Evolutionary conservation across 1,140 invertebrate species (phyloP).

Genomic region (Plodia interpunctella): DNA sequence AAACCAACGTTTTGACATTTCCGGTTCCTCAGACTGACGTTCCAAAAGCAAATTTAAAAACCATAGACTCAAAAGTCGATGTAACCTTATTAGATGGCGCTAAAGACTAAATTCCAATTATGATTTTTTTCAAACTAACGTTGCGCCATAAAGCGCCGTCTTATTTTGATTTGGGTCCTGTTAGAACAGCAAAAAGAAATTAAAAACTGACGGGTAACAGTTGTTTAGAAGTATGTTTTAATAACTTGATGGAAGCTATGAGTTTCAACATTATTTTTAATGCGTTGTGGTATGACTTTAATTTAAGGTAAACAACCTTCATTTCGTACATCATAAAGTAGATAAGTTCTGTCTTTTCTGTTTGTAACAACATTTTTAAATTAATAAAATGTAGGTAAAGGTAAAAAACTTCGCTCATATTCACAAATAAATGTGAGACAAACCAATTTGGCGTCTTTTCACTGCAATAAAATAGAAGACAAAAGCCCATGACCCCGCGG

Average conservation of each 20-base stretch:
- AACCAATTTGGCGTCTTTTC: not conserved
- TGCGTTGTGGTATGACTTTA: not conserved
- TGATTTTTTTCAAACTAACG: not conserved
- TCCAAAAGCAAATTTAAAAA: constrained; percentile 19
- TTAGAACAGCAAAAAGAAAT: constrained; percentile 30
- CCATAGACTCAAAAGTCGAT: not conserved
- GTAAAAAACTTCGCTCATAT: not conserved
- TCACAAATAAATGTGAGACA: not conserved
- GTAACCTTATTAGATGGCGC: constrained; percentile 9
- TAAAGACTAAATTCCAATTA: constrained; percentile 20
- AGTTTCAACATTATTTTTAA: not conserved
- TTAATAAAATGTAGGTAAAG: not conserved
- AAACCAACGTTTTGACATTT: constrained; percentile 58
- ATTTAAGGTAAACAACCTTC: not conserved
- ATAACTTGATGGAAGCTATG: constrained; percentile 1
- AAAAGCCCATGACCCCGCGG: constrained; percentile 45
- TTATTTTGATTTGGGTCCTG: constrained; percentile 41
- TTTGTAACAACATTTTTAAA: not conserved
- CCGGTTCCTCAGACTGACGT: constrained; percentile 46
- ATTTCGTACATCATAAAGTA: not conserved
- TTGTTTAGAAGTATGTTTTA: constrained; percentile 14
- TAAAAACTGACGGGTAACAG: constrained; percentile 20
- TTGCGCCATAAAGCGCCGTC: constrained; percentile 22
- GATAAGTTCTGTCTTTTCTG: not conserved
- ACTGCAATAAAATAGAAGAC: constrained; percentile 34